These are phyloP conservation scores for Zaprionus kolodkinae DNA, from an alignment of 1,140 invertebrate species.

Conservation along the genomic window DNA sequence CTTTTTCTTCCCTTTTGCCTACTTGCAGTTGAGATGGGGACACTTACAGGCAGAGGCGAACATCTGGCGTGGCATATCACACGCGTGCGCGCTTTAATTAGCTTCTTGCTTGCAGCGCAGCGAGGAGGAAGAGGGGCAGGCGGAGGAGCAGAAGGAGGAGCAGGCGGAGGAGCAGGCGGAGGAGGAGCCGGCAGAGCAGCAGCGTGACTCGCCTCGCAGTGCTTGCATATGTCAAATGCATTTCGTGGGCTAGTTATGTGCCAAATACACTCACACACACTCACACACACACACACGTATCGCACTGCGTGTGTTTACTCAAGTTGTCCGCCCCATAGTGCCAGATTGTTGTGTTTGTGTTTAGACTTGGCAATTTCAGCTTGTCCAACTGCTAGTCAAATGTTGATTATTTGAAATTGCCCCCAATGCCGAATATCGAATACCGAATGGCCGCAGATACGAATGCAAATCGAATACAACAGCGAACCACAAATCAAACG, in stretches of 20 bases:
- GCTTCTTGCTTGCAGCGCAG: constrained; percentile 32
- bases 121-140: no score
- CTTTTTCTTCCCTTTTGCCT: background rate
- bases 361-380: constrained; percentile 48
- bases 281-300: constrained; percentile 1
- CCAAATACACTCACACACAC: constrained; percentile 24
- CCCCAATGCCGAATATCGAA: background rate
- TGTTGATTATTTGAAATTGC: constrained; percentile 56
- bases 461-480: constrained; percentile 40
- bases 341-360: constrained; percentile 48
- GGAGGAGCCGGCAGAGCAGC: background rate
- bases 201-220: no score
- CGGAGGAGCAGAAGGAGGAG: no score
- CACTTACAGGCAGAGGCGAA: constrained; percentile 43
- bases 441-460: constrained; percentile 17
- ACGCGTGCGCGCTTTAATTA: constrained; percentile 76
- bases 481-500: constrained; percentile 47
- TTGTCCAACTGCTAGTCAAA: constrained; percentile 51
- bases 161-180: constrained; percentile 1
- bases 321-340: constrained; percentile 43
- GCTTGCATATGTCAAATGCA: constrained; percentile 63
- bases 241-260: constrained; percentile 45
- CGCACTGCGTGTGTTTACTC: constrained; percentile 52
- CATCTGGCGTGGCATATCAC: constrained; percentile 76
- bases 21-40: background rate